Evolutionary conservation across 2,113 vertebrate species (phyloP).

Genomic region (Cyphomyrus discorhynchus): DNA sequence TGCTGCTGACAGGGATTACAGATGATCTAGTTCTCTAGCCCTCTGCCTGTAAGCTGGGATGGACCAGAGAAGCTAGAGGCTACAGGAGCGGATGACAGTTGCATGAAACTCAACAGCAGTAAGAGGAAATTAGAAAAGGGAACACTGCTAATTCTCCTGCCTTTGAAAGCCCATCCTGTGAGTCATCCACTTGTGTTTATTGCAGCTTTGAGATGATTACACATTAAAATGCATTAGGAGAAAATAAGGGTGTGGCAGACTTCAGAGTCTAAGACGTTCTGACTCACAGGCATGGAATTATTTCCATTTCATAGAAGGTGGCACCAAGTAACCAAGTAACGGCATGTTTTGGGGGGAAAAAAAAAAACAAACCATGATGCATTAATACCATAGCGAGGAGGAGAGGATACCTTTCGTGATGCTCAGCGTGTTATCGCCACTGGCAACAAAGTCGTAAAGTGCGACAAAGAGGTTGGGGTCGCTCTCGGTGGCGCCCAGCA

Average conservation of each 20-base stretch:
- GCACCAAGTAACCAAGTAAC: conserved; percentile 36
- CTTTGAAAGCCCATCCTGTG: conserved; percentile 31
- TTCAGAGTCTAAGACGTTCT: conserved; percentile 34
- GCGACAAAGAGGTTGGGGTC: conserved; percentile 98
- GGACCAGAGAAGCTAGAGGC: background rate
- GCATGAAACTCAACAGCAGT: conserved; percentile 14
- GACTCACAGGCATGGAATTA: conserved; percentile 47
- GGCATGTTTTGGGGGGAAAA: background rate
- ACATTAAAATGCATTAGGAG: conserved; percentile 31
- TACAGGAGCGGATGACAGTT: background rate
- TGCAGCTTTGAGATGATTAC: conserved; percentile 40
- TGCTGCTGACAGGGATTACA: background rate
- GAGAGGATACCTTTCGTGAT: conserved; percentile 86
- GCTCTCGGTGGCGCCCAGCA: conserved; percentile 90
- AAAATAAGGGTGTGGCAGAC: conserved; percentile 2
- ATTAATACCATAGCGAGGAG: background rate
- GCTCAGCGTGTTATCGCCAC: conserved; percentile 98
- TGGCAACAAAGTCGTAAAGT: conserved; percentile 99
- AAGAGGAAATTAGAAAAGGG: conserved; percentile 31
- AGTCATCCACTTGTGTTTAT: conserved; percentile 49
- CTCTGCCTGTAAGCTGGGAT: background rate
- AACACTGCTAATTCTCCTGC: conserved; percentile 22
- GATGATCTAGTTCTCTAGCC: background rate
- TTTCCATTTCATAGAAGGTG: conserved; percentile 37
- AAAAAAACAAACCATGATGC: background rate